Conservation (phyloP, 2,113 vertebrate genomes). For the Anolis carolinensis region DNA sequence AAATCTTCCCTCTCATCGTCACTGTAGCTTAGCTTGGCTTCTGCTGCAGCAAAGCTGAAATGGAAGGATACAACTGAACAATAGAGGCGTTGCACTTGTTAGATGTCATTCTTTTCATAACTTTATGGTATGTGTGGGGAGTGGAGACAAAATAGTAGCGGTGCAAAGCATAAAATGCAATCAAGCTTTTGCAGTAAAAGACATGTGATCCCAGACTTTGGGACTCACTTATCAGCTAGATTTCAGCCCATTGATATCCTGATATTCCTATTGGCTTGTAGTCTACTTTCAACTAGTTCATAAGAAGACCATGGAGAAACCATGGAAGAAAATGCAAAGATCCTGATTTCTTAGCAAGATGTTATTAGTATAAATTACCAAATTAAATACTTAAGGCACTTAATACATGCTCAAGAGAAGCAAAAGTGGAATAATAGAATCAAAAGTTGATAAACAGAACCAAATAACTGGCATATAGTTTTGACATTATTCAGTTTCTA, state of each 20-base stretch:
- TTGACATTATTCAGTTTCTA: background rate
- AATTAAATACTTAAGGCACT: background rate
- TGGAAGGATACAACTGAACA: slow-evolving; percentile 31
- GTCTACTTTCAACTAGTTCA: background rate
- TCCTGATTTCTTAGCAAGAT: background rate
- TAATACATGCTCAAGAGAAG: background rate
- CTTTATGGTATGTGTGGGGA: background rate
- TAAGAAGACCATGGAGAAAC: background rate
- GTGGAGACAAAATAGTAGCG: slow-evolving; percentile 11
- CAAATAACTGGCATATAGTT: background rate
- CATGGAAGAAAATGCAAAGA: background rate
- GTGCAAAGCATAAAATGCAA: background rate
- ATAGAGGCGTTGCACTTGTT: background rate
- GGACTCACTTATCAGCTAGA: background rate
- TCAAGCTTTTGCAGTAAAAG: slow-evolving; percentile 9
- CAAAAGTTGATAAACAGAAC: background rate
- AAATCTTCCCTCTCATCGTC: slow-evolving; percentile 77
- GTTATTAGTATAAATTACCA: background rate
- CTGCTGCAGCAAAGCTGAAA: slow-evolving; percentile 69
- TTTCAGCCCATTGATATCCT: background rate
- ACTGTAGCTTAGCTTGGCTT: slow-evolving; percentile 59
- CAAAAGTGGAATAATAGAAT: background rate
- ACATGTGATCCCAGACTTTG: background rate
- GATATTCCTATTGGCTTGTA: background rate
- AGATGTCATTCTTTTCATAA: background rate